Conservation (phyloP, 2,888 invertebrate genomes). For the Acanthopleura granulata region DNA sequence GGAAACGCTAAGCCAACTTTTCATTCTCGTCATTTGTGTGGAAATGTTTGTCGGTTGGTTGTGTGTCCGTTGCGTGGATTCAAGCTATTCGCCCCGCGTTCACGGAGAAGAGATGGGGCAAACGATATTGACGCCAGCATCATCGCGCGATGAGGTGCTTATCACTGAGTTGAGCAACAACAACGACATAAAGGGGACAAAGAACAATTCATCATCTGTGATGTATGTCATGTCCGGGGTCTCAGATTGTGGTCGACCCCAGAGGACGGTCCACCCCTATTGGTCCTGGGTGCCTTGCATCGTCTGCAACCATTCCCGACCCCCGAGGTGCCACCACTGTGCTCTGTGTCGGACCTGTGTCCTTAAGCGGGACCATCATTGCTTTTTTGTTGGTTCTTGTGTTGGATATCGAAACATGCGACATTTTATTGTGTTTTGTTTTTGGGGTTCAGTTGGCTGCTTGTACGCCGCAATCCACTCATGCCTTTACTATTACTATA, state of each 20-base stretch:
- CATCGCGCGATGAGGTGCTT: background rate
- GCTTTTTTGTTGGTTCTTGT: constrained; percentile 62
- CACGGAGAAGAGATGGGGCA: constrained; percentile 30
- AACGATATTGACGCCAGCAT: constrained; percentile 2
- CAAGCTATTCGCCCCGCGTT: constrained; percentile 40
- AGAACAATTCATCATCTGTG: background rate
- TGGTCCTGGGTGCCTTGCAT: constrained; percentile 65
- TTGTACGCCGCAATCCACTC: constrained; percentile 44
- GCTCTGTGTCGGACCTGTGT: constrained; percentile 59
- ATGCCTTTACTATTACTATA: constrained; percentile 28
- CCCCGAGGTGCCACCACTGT: constrained; percentile 65
- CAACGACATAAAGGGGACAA: constrained; percentile 14
- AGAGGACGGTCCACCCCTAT: constrained; percentile 53
- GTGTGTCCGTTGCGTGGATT: constrained; percentile 51
- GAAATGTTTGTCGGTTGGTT: constrained; percentile 58
- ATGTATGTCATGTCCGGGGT: background rate
- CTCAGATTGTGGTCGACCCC: background rate
- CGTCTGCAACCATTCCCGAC: constrained; percentile 51
- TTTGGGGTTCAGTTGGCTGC: constrained; percentile 50
- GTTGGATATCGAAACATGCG: constrained; percentile 63
- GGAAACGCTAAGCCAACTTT: constrained; percentile 27
- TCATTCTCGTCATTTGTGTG: constrained; percentile 46
- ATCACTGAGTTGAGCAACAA: constrained; percentile 1
- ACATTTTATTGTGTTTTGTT: constrained; percentile 57
- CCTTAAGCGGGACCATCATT: constrained; percentile 66